These are phyloP conservation scores for Cephalophus harveyi DNA, from an alignment of 2,113 vertebrate species.

Conservation along the genomic window DNA sequence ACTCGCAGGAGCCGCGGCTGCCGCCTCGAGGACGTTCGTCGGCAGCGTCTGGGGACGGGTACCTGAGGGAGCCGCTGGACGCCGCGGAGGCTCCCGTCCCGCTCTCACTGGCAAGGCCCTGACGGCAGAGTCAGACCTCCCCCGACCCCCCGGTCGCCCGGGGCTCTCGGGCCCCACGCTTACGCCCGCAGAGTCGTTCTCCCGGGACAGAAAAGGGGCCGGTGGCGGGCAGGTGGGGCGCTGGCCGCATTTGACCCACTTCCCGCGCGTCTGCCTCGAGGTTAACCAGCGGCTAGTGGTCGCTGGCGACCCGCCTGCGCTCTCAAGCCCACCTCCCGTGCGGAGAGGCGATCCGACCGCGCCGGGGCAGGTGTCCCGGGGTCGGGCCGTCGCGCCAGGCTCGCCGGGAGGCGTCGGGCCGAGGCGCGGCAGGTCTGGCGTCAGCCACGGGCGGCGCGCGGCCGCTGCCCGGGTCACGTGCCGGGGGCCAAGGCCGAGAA, in stretches of 20 bases:
- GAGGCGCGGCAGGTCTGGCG: background rate
- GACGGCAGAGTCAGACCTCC: background rate
- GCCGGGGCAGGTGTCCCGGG: no score
- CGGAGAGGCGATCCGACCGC: background rate
- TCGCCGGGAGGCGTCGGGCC: background rate
- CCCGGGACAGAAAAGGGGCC: background rate
- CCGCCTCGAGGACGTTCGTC: background rate
- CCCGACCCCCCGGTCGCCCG: background rate
- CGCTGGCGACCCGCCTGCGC: background rate
- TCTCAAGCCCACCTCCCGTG: background rate
- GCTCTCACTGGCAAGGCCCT: background rate
- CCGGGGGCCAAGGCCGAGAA: background rate
- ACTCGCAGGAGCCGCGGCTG: accelerated
- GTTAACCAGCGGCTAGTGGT: background rate
- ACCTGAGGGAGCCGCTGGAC: background rate
- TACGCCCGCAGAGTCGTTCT: background rate
- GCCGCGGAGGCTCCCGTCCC: background rate
- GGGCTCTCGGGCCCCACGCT: background rate
- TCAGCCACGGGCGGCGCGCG: background rate
- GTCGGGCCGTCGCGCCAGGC: background rate
- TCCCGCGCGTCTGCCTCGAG: background rate
- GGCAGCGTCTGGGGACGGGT: background rate
- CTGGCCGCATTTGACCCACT: background rate
- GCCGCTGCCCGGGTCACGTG: background rate
- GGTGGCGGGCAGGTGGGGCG: background rate